Percentiles rank a stretch among this genome's conserved stretches.
These are phyloP conservation scores for Drosophila subsilvestris DNA, from an alignment of 2,888 invertebrate genomes.

Conservation along the genomic window DNA sequence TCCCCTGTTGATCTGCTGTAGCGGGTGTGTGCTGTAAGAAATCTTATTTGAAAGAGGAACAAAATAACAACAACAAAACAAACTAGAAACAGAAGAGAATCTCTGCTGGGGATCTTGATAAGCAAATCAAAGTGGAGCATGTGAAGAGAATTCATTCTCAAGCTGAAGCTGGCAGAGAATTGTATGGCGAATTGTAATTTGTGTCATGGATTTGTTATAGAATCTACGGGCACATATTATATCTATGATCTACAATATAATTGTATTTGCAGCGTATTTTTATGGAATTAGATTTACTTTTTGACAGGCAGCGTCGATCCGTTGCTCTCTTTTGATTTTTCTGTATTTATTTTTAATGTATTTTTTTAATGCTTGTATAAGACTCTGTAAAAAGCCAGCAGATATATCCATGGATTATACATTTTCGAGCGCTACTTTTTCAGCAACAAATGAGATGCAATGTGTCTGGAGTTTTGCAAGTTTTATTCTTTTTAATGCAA, in stretches of 20 bases:
- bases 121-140: constrained; percentile 57
- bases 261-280: not conserved
- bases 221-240: too few relatives aligned
- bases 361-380: too few relatives aligned
- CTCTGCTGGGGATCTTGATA: constrained; percentile 38
- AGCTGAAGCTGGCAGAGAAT: not conserved
- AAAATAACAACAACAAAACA: not conserved
- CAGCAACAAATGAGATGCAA: too few relatives aligned
- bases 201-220: constrained; percentile 7
- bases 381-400: too few relatives aligned
- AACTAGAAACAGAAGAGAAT: constrained; percentile 19
- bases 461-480: too few relatives aligned
- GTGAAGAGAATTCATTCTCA: constrained; percentile 17
- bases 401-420: too few relatives aligned
- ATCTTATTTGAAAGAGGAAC: not conserved
- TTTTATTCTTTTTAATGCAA: too few relatives aligned
- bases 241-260: not conserved
- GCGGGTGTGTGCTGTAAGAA: constrained; percentile 31
- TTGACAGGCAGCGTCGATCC: too few relatives aligned
- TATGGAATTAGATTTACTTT: too few relatives aligned
- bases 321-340: too few relatives aligned
- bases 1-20: constrained; percentile 1
- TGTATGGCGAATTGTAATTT: not conserved
- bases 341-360: too few relatives aligned
- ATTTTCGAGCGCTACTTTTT: too few relatives aligned